Evolutionary conservation across 2,113 vertebrate species (phyloP), one percentile per base, ranked within the genome.

Genomic region (Brachyhypopomus occidentalis): DNA sequence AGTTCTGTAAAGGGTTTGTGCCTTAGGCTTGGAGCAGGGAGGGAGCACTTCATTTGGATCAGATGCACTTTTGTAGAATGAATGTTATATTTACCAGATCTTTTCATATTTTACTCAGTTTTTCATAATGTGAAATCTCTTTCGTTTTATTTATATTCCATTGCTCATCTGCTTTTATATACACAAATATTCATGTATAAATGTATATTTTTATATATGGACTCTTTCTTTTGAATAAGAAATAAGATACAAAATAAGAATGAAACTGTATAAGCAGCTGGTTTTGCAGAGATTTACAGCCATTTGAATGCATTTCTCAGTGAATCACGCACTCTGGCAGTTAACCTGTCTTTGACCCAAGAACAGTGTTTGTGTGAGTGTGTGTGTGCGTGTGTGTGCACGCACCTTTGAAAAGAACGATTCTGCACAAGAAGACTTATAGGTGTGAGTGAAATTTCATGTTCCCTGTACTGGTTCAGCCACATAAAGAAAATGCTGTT

Each of bases 31-130:
- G n/a, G 14, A 8, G n/a, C 16, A 30, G 52, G 60, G 45, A 58
- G n/a, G n/a, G 69, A 66, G 62, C 77, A 78, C 86, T 87, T 89
- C 83, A 71, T 87, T 90, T 95, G 64, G 90, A 94, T 95, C 94
- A 90, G 91, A 95, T 96, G 96, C 96, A 97, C 95, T 96, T 97
- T 96, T 87, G 89, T 94, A 86, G 95, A 94, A 92, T 94, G 93
- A 97, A 96, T 95, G 94, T 96, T 92, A 91, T 88, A 92, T 67
- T 67, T 80, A 62, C 73, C 72, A 79, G 56, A 73, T 81, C 74
- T 84, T 84, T 82, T 77, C 77, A 81, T 88, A 74, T 56, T 62
- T 72, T 71, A 56, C 72, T 67, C 76, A 83, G 72, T 84, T 84
- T 75, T 66, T 81, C 87, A 78, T 86, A 91, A 93, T 92, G 91